phyloP scores from a whole-genome alignment of 1,140 invertebrate species.

The Chironomus tepperi region DNA sequence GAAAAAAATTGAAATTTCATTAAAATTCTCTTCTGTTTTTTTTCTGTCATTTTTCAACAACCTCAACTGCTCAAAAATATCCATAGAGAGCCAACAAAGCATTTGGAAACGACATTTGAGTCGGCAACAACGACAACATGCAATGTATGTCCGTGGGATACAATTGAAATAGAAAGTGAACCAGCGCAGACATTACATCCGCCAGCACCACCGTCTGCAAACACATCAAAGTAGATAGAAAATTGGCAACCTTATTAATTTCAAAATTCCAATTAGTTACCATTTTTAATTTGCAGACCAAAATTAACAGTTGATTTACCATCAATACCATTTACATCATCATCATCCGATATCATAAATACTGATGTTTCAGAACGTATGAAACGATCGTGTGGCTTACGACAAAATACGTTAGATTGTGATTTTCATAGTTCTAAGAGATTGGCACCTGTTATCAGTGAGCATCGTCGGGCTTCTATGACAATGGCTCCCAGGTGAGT shows the following conservation, averaged over 20 bases:
- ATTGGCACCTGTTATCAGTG: slow-evolving; percentile 32
- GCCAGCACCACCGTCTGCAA: slow-evolving; percentile 26
- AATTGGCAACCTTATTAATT: slow-evolving; percentile 18
- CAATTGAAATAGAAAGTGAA: slow-evolving; percentile 33
- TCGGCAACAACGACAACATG: slow-evolving; percentile 44
- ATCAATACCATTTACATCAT: slow-evolving; percentile 32
- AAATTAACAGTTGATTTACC: slow-evolving; percentile 21
- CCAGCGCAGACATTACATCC: slow-evolving; percentile 30
- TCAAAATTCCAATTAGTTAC: slow-evolving; percentile 26
- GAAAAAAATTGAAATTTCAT: neutral
- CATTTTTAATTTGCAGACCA: slow-evolving; percentile 29
- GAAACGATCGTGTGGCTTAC: slow-evolving; percentile 47
- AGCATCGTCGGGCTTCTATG: slow-evolving; percentile 41
- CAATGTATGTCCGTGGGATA: slow-evolving; percentile 62
- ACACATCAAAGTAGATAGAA: slow-evolving; percentile 17
- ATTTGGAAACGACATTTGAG: slow-evolving; percentile 38
- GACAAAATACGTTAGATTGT: slow-evolving; percentile 52
- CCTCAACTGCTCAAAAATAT: neutral
- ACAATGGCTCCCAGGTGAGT: slow-evolving; percentile 34
- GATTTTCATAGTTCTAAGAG: slow-evolving; percentile 33
- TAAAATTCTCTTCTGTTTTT: slow-evolving; percentile 12
- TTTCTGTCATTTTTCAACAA: slow-evolving; percentile 9
- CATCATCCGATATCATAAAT: slow-evolving; percentile 63
- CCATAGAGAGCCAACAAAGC: slow-evolving; percentile 33
- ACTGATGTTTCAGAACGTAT: slow-evolving; percentile 50